Evolutionary conservation across 2,888 invertebrate genomes (phyloP), one percentile per base, ranked within the genome.

Genomic region (Trachelus stipa): DNA sequence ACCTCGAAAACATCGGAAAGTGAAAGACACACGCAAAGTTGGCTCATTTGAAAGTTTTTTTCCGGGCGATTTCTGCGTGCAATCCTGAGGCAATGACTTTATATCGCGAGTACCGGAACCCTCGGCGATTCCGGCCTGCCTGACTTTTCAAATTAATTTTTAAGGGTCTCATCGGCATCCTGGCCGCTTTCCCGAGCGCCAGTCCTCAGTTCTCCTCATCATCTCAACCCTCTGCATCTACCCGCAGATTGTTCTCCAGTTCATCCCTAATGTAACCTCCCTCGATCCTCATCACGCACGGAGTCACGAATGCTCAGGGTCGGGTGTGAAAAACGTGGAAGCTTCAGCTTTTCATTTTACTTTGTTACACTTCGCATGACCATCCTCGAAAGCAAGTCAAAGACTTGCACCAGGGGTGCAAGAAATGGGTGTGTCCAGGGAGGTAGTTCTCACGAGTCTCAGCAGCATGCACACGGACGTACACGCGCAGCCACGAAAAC

Each of bases 1-100:
- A 23, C 56, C 56, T 56, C 56, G 56, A 87, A 86, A 85, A 85
- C 82, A 81, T 82, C 85, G 84, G 84, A 87, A 87, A 87, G 85
- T 86, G 86, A 89, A 91, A 91, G 91, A 91, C 91, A 91, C 91
- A 90, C 91, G 90, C 86, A 91, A 91, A 91, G 91, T 91, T 90
- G 87, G 84, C 85, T 91, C 89, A 91, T 91, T 91, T 90, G 84
- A 84, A 88, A 90, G 89, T 90, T 90, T 86, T 79, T 78, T 80
- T 79, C 78, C 77, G 75, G 73, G 56, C 79, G 73, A 69, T 77
- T 73, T 81, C 75, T 73, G 37, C 78, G 4, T 56, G 75, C 74
- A 74, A 74, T 74, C 30, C 74, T 34, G 35, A 74, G 74, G 74
- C 74, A 74, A 74, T 74, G 74, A 74, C 74, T 74, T 74, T 35